Percentiles rank a stretch among this genome's conserved stretches.
Conservation (phyloP, 2,888 invertebrate species). For the Cephalotes varians region DNA sequence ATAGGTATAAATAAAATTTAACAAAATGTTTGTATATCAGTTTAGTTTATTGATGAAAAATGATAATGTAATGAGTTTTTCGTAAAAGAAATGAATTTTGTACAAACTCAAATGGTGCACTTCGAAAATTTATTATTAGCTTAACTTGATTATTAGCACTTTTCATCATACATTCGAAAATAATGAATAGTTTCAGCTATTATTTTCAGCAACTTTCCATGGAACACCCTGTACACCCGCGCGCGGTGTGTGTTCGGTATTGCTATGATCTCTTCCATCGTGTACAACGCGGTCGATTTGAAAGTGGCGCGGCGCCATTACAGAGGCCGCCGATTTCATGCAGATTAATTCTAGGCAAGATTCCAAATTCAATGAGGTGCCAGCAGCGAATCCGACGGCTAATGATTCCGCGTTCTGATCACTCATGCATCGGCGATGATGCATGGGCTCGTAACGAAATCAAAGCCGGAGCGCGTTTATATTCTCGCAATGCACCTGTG, state of each 20-base stretch:
- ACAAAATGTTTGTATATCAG: no score
- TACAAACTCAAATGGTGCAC: no score
- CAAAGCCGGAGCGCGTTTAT: constrained; percentile 45
- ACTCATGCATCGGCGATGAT: constrained; percentile 45
- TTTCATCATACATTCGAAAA: no score
- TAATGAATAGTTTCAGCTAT: no score
- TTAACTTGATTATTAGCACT: no score
- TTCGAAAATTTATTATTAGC: no score
- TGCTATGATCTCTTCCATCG: constrained; percentile 32
- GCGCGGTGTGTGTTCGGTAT: constrained; percentile 39
- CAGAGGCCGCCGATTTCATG: constrained; percentile 34
- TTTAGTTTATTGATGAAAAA: no score
- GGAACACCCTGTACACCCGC: no score
- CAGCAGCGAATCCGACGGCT: constrained; percentile 40
- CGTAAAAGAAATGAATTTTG: no score
- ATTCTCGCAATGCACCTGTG: constrained; percentile 49
- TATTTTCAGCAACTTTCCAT: no score
- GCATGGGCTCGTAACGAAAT: constrained; percentile 44
- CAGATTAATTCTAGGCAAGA: constrained; percentile 53
- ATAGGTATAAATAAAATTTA: no score
- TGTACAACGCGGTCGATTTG: constrained; percentile 46
- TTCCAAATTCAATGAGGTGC: constrained; percentile 48
- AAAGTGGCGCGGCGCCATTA: constrained; percentile 49
- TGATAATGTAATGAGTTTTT: no score
- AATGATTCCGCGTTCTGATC: constrained; percentile 45